A percentile compares a stretch with the other conserved stretches of the same genome.
Evolutionary conservation across 2,797 vertebrate species (phyloP).

Genomic region (Tiaroga cobitis): DNA sequence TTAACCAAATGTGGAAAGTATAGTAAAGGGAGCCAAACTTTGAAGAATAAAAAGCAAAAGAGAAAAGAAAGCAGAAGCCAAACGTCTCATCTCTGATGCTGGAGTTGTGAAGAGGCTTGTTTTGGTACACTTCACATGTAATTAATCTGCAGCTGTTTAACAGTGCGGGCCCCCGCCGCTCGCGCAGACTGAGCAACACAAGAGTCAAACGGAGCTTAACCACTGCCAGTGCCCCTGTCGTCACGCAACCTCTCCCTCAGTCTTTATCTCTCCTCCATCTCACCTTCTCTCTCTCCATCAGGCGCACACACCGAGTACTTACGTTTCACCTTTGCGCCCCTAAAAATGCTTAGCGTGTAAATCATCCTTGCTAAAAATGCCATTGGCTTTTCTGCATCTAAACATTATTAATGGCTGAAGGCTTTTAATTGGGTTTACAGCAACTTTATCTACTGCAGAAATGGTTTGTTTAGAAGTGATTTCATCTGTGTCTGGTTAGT

Average conservation of each 20-base stretch:
- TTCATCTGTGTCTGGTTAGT: conserved; percentile 21
- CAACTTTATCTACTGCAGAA: conserved; percentile 23
- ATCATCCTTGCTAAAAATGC: conserved; percentile 32
- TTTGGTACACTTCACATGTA: conserved; percentile 90
- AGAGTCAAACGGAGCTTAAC: conserved; percentile 64
- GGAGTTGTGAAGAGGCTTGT: conserved; percentile 78
- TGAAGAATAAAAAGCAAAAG: conserved; percentile 50
- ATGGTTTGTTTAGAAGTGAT: conserved; percentile 8
- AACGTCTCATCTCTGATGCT: conserved; percentile 66
- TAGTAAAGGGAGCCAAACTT: conserved; percentile 7
- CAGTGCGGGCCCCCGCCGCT: conserved; percentile 79
- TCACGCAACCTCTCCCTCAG: conserved; percentile 49
- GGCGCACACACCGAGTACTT: conserved; percentile 32
- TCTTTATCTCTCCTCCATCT: conserved; percentile 48
- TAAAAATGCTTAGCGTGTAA: conserved; percentile 43
- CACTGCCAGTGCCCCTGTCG: conserved; percentile 60
- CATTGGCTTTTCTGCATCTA: conserved; percentile 3
- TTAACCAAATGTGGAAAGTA: conserved; percentile 2
- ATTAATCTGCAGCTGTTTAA: conserved; percentile 89
- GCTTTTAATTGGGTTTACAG: conserved; percentile 37
- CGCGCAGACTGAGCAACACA: conserved; percentile 56
- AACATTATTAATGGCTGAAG: conserved; percentile 41
- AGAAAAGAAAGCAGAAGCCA: conserved; percentile 69
- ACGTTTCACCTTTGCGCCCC: conserved; percentile 25
- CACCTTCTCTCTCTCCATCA: conserved; percentile 35